Base-by-base conservation (phyloP, 1,140 invertebrate species). In the Tetramorium alpestre region DNA sequence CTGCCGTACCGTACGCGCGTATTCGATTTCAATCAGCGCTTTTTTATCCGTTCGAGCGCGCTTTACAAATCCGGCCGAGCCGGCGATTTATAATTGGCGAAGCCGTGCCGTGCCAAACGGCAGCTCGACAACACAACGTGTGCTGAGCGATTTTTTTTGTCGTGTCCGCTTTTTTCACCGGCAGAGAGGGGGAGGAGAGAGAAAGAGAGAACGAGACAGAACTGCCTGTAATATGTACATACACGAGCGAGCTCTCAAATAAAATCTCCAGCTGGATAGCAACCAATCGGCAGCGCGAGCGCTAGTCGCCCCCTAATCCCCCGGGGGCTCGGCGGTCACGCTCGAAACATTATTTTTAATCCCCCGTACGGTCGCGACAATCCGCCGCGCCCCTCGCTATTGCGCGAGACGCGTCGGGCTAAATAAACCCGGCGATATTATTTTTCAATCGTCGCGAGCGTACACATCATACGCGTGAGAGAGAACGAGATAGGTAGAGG, bases 291-390 rank as follows among this genome's bases (percentile, higher is more conserved):
- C 41, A 13, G 28, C 54, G 67, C 69, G 67, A 58, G 47, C 87
- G 58, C 64, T 80, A 86, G 77, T 51, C 62, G 49, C 38, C 64
- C 70, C 82, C 47, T 87, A 89, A 90, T 90, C 89, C 88, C 88
- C 69, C 73, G 56, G 62, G 89, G 89, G 78, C 44, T 87, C 88
- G 84, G 72, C 88, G 89, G 91, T 94, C 92, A 94, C 93, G 93
- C 91, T 94, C 91, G 92, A 93, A 94, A 94, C 93, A 94, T 93
- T 93, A 93, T 94, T 94, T 94, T 94, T 95, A 94, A 94, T 94
- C 93, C 92, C 93, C 89, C 88, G 77, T 56, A 65, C 69, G 88
- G 77, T 86, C 78, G 88, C 82, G 87, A 90, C 92, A 91, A 92
- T 93, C 64, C 87, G 89, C 67, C 82, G 88, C 82, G 88, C 85